Base-by-base conservation (phyloP, 1,140 invertebrate genomes). In the Ruditapes philippinarum region DNA sequence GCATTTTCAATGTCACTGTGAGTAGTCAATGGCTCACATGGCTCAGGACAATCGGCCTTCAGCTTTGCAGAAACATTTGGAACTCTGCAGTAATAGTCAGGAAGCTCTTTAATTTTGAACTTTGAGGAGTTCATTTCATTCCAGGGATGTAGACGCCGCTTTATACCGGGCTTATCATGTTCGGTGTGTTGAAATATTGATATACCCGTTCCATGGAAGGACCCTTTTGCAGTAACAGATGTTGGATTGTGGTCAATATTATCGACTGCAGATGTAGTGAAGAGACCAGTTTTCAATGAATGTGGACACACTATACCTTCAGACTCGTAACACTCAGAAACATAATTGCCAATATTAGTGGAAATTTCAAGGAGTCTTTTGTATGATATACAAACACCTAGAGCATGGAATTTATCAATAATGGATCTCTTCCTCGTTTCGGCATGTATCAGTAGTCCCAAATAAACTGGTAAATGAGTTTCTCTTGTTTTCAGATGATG, bases 171-270 rank as follows among this genome's bases (percentile, higher is more conserved):
- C 36, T 80, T 89, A 28, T 83, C 78, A 40, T 70, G 5, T 17
- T 25, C n/a, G 65, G 83, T 19, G 74, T 92, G 79, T 70, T 93
- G 91, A 78, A 92, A 90, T 3, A 93, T 28, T 12, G 82, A 92
- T 22, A 93, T 92, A 22, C 82, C 84, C 14, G 89, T 91, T 19
- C 92, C 88, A 82, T 92, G 91, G 45, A 92, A 92, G 17, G 92
- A 91, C 22, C 79, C 79, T n/a, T 76, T 84, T 19, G 92, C 40
- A 70, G 89, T 90, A 28, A 81, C 89, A 49, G 80, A 86, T 28
- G 68, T 90, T 17, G 92, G 90, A 83, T 93, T 93, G 76, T 93
- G 91, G 65, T 92, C 92, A 12, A 92, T 89, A 81, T 92, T 93
- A 54, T 93, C 92, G 49, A 91, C 60, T 42, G 91, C 92, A 42